Evolutionary conservation across 2,888 invertebrate species (phyloP).

Genomic region (Tachina fera): DNA sequence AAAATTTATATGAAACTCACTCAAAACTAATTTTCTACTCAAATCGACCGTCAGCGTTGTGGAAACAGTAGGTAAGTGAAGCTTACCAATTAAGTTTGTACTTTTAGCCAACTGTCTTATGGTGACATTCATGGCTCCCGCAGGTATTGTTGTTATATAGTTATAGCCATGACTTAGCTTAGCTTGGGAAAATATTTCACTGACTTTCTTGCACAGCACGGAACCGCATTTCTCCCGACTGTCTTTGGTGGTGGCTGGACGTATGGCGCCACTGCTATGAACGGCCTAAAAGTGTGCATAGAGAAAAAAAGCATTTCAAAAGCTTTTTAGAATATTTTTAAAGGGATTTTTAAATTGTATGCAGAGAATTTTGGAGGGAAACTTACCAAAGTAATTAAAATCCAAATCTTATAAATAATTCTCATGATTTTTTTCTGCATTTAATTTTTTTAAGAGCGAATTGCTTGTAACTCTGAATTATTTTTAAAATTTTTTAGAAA

Average conservation of each 20-base stretch:
- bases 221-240: constrained; percentile 83
- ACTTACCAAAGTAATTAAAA: constrained; percentile 72
- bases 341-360: background rate
- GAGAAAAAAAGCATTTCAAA: background rate
- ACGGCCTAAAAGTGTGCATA: constrained; percentile 76
- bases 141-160: constrained; percentile 90
- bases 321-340: background rate
- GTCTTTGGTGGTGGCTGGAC: constrained; percentile 79
- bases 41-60: too few species aligned
- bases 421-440: constrained; percentile 39
- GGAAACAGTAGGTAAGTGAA: too few species aligned
- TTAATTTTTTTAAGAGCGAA: background rate
- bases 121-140: constrained; percentile 93
- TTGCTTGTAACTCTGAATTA: too few species aligned
- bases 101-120: constrained; percentile 91
- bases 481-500: too few species aligned
- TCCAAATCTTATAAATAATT: constrained; percentile 55
- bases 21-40: too few species aligned
- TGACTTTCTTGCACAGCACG: constrained; percentile 87
- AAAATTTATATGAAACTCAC: too few species aligned
- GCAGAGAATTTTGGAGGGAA: background rate
- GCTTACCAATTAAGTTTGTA: constrained; percentile 91
- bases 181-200: constrained; percentile 91
- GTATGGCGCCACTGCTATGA: constrained; percentile 78
- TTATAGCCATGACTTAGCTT: constrained; percentile 92